Base-by-base conservation (phyloP, 2,113 vertebrate species). In the Microtus pennsylvanicus region DNA sequence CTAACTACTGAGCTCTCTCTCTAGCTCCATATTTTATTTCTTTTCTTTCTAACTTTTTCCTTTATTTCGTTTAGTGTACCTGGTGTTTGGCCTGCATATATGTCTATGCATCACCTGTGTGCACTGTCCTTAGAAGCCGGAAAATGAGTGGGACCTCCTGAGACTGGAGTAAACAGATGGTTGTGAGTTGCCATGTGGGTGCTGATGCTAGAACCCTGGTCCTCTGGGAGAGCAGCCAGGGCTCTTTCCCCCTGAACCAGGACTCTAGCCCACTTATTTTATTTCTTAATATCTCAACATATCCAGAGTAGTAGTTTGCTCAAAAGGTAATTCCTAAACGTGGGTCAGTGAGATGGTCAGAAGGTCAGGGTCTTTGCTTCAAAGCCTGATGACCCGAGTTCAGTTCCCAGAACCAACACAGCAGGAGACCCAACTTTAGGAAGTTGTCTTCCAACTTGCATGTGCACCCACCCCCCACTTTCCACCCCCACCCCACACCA, bases 201-300 rank as follows among this genome's bases (percentile, higher is more conserved):
- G 6, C n/a, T 83, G 58, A 42, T 7, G 7, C 1, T 65, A 4
- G 58, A 65, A 85, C 58, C n/a, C 58, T 38, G 26, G 58, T 42
- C 38, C 38, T 85, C n/a, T 61, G n/a, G 13, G 58, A 85, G 26
- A 83, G 21, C 35, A 82, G 35, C 2, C 50, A 82, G 55, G 26
- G n/a, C 47, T 83, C n/a, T 42, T 63, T 38, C 30, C 26, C 58
- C 3, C 55, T 85, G n/a, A 85, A 17, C 58, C 26, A 65, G 26
- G 13, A 28, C 11, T 85, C 26, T 30, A 85, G 12, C 24, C 58
- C 38, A 14, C 14, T 93, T 55, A 89, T 70, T 58, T 77, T 86
- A 52, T 86, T 82, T 67, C 76, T 77, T 81, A 93, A 76, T 93
- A 91, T 12, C 47, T 95, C 50, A 94, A 72, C 82, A 82, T 87